Conservation (phyloP, 2,797 vertebrate species). For the Fistularia commersonii region DNA sequence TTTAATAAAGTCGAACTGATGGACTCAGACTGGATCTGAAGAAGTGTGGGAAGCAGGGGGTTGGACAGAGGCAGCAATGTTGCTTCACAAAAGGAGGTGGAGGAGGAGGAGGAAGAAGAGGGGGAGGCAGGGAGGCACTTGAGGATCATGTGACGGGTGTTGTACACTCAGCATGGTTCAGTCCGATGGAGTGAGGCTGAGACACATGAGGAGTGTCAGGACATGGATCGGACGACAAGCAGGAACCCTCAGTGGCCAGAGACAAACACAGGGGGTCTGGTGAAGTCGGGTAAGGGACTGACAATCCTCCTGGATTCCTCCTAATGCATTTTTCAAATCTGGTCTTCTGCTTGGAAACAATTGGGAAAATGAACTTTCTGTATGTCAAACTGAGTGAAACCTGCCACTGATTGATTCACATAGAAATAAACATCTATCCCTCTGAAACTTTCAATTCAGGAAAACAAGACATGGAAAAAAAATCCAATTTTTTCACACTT, state of each 20-base stretch:
- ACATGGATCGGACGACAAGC: conserved; percentile 69
- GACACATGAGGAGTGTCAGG: conserved; percentile 2
- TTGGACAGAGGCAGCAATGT: not conserved
- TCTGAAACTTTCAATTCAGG: too few species aligned
- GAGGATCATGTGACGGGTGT: conserved; percentile 31
- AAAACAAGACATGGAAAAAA: too few species aligned
- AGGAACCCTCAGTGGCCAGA: conserved; percentile 43
- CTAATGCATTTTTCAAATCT: not conserved
- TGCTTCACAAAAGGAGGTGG: conserved; percentile 17
- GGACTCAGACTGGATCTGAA: too few species aligned
- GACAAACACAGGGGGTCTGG: conserved; percentile 68
- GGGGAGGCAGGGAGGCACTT: conserved; percentile 9
- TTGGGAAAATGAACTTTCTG: not conserved
- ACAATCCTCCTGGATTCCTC: conserved; percentile 1
- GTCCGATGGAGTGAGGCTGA: conserved; percentile 17
- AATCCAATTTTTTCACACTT: too few species aligned
- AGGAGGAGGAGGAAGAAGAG: conserved; percentile 33
- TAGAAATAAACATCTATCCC: too few species aligned
- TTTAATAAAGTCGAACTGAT: too few species aligned
- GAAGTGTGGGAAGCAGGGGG: conserved; percentile 26
- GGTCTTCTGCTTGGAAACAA: not conserved
- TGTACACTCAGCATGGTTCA: conserved; percentile 22
- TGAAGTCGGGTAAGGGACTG: conserved; percentile 85
- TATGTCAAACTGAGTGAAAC: too few species aligned
- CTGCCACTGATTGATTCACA: too few species aligned